Evolutionary conservation across 1,140 invertebrate species (phyloP), one percentile per base, ranked within the genome.

Genomic region (Cyclargus thomasi): DNA sequence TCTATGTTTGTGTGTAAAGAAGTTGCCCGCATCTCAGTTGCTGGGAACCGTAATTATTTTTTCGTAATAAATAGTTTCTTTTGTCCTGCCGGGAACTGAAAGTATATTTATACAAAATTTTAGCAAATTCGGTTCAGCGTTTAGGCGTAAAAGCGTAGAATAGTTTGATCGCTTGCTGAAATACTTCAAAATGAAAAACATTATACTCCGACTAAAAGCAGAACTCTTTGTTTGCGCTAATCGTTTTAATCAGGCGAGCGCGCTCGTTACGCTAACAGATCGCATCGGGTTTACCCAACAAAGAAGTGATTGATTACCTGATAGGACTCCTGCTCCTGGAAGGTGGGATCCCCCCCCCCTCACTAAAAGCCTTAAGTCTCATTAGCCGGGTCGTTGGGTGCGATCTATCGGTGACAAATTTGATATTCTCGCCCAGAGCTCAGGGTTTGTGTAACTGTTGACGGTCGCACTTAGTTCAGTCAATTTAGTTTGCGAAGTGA

Each of bases 231-330:
- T 47, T 39, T 8, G 14, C 14, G 14, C 39, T 47, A 47, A 47
- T 47, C 4, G 14, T 11, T 47, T 47, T 47, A 16, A 47, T 47
- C 39, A 47, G 39, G 39, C 8, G 39, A 47, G 10, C 39, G 11
- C 39, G 39, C 4, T 47, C 39, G 39, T 47, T 47, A 11, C 11
- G 39, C 39, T 47, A 29, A 47, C 39, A 47, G 14, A 47, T 47
- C 14, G 39, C 39, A 47, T 47, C 39, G 10, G 10, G 39, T 47
- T 47, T 47, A 2, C 39, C 39, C 39, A 47, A 47, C 39, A 47
- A 47, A 47, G 39, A 47, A 47, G 39, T 47, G 39, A 47, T 47
- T 47, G 39, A 47, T 47, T 47, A 47, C 39, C 39, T 47, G 39
- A 47, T 47, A 8, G 39, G 39, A 47, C 39, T 47, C 53, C 53